Percentiles rank a stretch among this genome's conserved stretches.
These are phyloP conservation scores for Cyrtodaria siliqua DNA, from an alignment of 2,888 invertebrate genomes.

Conservation along the genomic window DNA sequence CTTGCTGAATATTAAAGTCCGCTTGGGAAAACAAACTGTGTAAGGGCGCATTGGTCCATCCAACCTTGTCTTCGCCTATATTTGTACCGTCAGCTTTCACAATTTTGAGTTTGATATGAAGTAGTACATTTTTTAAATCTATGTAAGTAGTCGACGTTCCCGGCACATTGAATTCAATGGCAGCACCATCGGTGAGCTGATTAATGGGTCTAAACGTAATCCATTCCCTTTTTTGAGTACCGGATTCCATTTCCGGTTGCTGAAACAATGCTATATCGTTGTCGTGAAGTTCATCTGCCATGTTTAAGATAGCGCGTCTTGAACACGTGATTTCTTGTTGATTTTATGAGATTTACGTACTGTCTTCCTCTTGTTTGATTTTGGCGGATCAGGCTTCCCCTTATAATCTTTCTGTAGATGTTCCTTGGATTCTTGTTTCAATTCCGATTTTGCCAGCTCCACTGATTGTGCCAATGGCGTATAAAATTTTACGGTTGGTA, in stretches of 20 bases:
- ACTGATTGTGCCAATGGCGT: constrained; percentile 18
- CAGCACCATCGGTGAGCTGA: constrained; percentile 17
- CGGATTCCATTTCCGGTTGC: constrained; percentile 4
- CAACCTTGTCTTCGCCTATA: constrained; percentile 5
- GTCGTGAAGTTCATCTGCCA: constrained; percentile 7
- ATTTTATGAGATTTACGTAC: not conserved
- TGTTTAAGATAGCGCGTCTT: not conserved
- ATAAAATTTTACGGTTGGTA: constrained; percentile 7
- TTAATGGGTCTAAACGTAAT: constrained; percentile 21
- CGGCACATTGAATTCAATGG: constrained; percentile 35
- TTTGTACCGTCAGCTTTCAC: constrained; percentile 26
- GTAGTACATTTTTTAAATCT: constrained; percentile 19
- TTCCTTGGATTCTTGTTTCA: not conserved
- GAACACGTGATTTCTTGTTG: not conserved
- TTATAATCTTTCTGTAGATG: not conserved
- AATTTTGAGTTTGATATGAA: constrained; percentile 31
- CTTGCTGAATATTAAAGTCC: constrained; percentile 33
- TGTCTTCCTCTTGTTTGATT: too few relatives aligned
- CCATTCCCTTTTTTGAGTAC: constrained; percentile 10
- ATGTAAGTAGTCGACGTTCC: constrained; percentile 26
- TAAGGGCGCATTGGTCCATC: too few relatives aligned
- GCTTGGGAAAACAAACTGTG: constrained; percentile 39
- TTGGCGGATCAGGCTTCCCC: not conserved
- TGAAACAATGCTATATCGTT: constrained; percentile 18
- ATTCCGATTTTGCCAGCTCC: constrained; percentile 17